These are phyloP conservation scores for Rhorus exstirpatorius DNA, from an alignment of 2,888 invertebrate species.

Conservation along the genomic window DNA sequence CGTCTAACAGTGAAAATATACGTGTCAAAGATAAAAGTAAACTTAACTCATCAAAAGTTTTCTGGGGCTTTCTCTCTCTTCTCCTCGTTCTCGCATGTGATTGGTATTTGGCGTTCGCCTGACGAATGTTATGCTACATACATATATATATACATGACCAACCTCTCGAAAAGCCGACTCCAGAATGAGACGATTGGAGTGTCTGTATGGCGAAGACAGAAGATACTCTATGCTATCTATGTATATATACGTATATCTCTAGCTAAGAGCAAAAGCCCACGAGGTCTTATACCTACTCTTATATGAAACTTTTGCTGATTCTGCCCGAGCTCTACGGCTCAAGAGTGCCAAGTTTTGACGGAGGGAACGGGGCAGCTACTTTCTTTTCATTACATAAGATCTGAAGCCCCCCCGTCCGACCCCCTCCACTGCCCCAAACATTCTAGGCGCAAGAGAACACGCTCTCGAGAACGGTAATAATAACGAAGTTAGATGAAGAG, in stretches of 20 bases:
- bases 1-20: slow-evolving; percentile 67
- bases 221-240: not conserved
- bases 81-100: slow-evolving; percentile 54
- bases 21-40: slow-evolving; percentile 69
- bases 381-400: slow-evolving; percentile 67
- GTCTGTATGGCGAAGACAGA: slow-evolving; percentile 26
- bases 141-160: slow-evolving; percentile 19
- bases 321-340: slow-evolving; percentile 54
- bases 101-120: slow-evolving; percentile 65
- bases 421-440: not conserved
- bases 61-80: slow-evolving; percentile 29
- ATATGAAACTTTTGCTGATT: slow-evolving; percentile 66
- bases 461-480: slow-evolving; percentile 31
- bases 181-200: slow-evolving; percentile 56
- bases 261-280: slow-evolving; percentile 1
- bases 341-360: slow-evolving; percentile 68
- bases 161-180: slow-evolving; percentile 36
- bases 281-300: slow-evolving; percentile 53
- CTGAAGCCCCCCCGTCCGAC: slow-evolving; percentile 27
- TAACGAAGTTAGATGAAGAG: slow-evolving; percentile 37
- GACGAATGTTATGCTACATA: slow-evolving; percentile 48
- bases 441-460: not conserved
- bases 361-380: slow-evolving; percentile 46
- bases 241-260: slow-evolving; percentile 1
- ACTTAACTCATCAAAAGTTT: slow-evolving; percentile 71